phyloP scores from a whole-genome alignment of 2,888 invertebrate genomes.

The Macrophya annulata region DNA sequence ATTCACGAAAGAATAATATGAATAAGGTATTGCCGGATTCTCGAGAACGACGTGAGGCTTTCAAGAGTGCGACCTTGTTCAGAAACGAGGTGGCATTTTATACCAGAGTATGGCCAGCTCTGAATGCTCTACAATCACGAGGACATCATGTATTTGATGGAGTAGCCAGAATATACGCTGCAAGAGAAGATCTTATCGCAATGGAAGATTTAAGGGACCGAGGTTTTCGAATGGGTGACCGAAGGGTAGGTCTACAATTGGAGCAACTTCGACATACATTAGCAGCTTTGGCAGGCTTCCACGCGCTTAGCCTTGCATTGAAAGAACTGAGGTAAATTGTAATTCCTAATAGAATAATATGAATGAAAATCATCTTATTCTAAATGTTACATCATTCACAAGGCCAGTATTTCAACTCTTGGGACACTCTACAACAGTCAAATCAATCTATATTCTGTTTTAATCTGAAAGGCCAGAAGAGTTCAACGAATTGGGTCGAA shows the following conservation, averaged over 20 bases:
- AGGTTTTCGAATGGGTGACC: conserved; percentile 79
- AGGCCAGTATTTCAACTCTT: neutral
- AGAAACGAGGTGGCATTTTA: conserved; percentile 88
- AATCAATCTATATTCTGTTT: conserved; percentile 41
- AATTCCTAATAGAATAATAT: neutral
- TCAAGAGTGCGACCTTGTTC: conserved; percentile 87
- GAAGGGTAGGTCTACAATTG: conserved; percentile 75
- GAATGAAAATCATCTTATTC: neutral
- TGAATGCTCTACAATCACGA: conserved; percentile 82
- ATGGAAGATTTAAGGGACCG: conserved; percentile 79
- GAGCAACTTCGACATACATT: conserved; percentile 77
- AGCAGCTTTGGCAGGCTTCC: conserved; percentile 79
- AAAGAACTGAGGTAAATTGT: conserved; percentile 72
- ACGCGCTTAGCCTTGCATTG: conserved; percentile 80
- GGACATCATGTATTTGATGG: conserved; percentile 72
- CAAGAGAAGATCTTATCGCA: conserved; percentile 78
- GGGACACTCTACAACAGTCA: neutral
- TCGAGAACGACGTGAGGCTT: conserved; percentile 84
- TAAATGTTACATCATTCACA: neutral
- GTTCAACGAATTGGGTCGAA: conserved; percentile 72
- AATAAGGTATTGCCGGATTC: conserved; percentile 84
- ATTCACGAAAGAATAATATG: conserved; percentile 3
- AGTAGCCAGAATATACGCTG: conserved; percentile 75
- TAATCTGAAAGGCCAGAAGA: conserved; percentile 72
- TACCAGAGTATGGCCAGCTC: conserved; percentile 86